Percentiles rank a stretch among this genome's conserved stretches.
Conservation (phyloP, 2,797 vertebrate species). For the Carduelis carduelis region DNA sequence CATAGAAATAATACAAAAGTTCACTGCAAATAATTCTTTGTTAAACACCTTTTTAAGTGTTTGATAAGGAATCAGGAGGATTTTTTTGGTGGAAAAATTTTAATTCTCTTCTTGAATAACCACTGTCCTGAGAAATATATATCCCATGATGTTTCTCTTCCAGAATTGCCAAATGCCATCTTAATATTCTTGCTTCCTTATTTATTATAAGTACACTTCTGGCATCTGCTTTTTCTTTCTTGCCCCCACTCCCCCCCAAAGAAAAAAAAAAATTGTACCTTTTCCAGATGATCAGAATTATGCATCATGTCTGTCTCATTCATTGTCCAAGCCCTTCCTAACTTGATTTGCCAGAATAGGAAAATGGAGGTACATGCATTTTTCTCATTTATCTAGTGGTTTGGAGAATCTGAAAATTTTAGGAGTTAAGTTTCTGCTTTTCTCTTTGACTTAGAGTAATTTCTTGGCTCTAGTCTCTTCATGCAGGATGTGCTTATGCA, state of each 20-base stretch:
- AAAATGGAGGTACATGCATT: background rate
- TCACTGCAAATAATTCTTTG: background rate
- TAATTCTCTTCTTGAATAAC: background rate
- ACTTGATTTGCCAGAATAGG: background rate
- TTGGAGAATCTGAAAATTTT: background rate
- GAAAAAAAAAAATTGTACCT: background rate
- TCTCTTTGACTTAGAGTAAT: background rate
- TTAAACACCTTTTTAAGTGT: background rate
- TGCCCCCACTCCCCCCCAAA: too few relatives aligned
- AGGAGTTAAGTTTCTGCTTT: background rate
- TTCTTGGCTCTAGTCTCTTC: background rate
- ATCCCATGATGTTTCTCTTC: background rate
- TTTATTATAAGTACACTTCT: background rate
- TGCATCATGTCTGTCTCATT: background rate
- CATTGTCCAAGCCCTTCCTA: background rate
- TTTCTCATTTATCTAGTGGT: background rate
- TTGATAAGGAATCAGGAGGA: background rate
- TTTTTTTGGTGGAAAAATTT: accelerated
- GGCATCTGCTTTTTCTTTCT: background rate
- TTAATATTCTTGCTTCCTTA: background rate
- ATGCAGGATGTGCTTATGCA: background rate
- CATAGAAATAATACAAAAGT: background rate
- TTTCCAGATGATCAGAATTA: background rate
- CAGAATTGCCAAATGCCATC: background rate
- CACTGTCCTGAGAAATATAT: background rate